Evolutionary conservation across 2,797 vertebrate genomes (phyloP), one percentile per base, ranked within the genome.

Genomic region (Eulemur albifrons): DNA sequence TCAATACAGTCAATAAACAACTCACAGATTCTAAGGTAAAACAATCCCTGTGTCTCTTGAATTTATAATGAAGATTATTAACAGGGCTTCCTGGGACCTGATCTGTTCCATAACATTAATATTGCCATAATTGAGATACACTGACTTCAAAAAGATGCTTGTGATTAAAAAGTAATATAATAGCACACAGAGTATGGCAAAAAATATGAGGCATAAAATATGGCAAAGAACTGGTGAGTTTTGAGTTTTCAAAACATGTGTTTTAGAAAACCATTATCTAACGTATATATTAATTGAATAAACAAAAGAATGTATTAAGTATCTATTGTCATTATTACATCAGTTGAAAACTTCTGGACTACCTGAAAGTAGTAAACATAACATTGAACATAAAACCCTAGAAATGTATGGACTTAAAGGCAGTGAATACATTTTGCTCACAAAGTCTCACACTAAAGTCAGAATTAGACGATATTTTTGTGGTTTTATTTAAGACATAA

Each of bases 251-350:
- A 90, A 93, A 92, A 50, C 14, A 48, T 10, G 4, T 54, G 10
- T 69, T 93, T 93, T 89, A 27, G 54, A 86, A 90, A 85, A 57
- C n/a, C 13, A 54, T 90, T 76, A 73, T 69, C 85, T 81, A 85
- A 95, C 67, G 35, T 35, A 76, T 79, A 81, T 5, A 57, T 76
- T 73, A 88, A 67, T 52, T 90, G 50, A 83, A 90, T 59, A 88
- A 77, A 69, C 52, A 61, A 57, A 93, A 88, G 38, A 61, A 7
- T 81, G 20, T 2, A 20, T 48, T 61, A 93, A 65, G 52, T 75
- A 72, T 54, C 17, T 35, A 70, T 20, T 70, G 14, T 83, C 52
- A 43, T 63, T 76, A n/a, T 75, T 40, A 67, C 13, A 79, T 85
- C 54, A n/a, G 4, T n/a, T 57, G 32, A 88, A 83, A 95, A 94